These are phyloP conservation scores for Elysia crispata DNA, from an alignment of 2,888 invertebrate genomes.

Conservation along the genomic window DNA sequence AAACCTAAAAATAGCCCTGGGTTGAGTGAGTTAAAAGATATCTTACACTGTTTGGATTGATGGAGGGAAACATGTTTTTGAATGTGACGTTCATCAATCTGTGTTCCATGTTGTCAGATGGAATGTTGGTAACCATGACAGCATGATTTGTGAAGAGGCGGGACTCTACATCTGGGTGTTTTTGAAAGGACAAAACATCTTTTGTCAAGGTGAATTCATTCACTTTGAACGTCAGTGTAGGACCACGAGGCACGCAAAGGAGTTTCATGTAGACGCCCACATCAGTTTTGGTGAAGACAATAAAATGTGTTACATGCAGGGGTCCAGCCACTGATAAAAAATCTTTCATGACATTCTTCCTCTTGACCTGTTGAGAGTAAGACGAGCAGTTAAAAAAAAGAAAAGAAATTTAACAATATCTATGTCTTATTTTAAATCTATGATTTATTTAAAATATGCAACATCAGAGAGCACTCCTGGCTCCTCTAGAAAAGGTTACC, in stretches of 20 bases:
- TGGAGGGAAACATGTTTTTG: slow-evolving; percentile 98
- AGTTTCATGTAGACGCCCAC: slow-evolving; percentile 87
- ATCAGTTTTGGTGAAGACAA: slow-evolving; percentile 91
- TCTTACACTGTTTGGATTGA: slow-evolving; percentile 92
- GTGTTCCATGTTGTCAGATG: slow-evolving; percentile 85
- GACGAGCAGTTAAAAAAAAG: no score
- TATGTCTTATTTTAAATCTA: no score
- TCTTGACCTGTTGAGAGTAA: slow-evolving; percentile 83
- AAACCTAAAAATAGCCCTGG: no score
- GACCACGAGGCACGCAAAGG: slow-evolving; percentile 91
- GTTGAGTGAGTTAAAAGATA: background rate
- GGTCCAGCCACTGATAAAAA: slow-evolving; percentile 93
- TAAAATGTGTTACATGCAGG: slow-evolving; percentile 94
- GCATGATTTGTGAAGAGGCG: slow-evolving; percentile 91
- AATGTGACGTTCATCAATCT: slow-evolving; percentile 94
- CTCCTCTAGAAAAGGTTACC: no score
- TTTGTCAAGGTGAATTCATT: slow-evolving; percentile 87
- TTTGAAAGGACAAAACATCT: slow-evolving; percentile 91
- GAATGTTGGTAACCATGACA: slow-evolving; percentile 86
- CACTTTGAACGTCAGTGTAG: slow-evolving; percentile 91
- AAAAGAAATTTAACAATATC: no score
- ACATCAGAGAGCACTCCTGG: no score
- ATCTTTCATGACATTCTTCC: slow-evolving; percentile 96
- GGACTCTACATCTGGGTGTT: slow-evolving; percentile 83
- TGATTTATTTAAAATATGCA: no score